Conservation (phyloP, 2,113 vertebrate species). For the Astur gentilis region DNA sequence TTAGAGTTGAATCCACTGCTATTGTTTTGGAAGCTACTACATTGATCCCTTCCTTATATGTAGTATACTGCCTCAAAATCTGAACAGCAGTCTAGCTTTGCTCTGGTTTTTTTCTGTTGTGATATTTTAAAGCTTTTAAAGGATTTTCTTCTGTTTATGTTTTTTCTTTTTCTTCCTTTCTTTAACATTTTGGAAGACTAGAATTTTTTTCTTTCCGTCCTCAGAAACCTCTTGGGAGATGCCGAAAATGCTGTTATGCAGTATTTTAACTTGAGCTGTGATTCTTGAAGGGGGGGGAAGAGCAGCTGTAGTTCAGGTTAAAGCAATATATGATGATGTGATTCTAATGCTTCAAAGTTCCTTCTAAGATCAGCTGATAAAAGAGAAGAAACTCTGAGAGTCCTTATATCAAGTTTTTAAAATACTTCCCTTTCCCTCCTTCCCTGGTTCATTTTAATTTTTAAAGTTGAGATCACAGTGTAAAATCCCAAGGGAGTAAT, state of each 20-base stretch:
- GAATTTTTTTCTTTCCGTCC: background rate
- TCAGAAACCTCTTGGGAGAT: background rate
- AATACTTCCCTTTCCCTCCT: background rate
- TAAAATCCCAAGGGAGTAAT: background rate
- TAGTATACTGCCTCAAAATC: background rate
- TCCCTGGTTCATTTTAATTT: background rate
- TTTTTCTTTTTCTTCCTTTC: background rate
- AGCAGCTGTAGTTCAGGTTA: background rate
- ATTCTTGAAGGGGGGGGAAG: background rate
- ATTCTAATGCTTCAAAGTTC: background rate
- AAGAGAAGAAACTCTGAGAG: background rate
- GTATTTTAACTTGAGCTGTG: background rate
- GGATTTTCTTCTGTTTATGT: constrained; percentile 1
- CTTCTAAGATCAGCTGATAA: background rate
- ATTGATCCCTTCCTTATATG: background rate
- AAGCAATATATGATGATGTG: background rate
- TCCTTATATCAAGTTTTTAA: background rate
- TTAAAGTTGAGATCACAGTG: background rate
- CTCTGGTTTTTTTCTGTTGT: background rate
- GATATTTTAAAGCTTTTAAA: constrained; percentile 31
- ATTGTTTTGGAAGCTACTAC: background rate
- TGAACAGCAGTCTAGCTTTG: background rate
- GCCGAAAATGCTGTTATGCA: background rate
- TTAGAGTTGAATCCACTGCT: constrained; percentile 18
- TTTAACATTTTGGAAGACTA: background rate